Evolutionary conservation across 2,797 vertebrate species (phyloP).

Genomic region (Acanthurus lineatus): DNA sequence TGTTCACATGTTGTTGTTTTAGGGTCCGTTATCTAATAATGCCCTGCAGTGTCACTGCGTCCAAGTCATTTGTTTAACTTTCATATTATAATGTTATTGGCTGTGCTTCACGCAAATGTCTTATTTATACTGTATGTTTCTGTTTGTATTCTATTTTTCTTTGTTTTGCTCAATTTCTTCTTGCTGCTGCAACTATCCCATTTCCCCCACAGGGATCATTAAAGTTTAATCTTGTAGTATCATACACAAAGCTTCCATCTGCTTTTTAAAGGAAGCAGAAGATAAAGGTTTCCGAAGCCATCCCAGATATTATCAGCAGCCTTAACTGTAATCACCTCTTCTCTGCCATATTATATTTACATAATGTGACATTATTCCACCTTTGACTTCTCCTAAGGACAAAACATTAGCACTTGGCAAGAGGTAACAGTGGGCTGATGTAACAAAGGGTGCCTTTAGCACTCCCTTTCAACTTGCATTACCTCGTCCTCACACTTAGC

Average conservation of each 20-base stretch:
- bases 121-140: conserved; percentile 34
- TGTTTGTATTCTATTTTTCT: conserved; percentile 33
- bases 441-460: conserved; percentile 62
- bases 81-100: background rate
- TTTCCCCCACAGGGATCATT: conserved; percentile 70
- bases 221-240: conserved; percentile 74
- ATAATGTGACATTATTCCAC: conserved; percentile 74
- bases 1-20: background rate
- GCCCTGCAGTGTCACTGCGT: background rate
- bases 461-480: conserved; percentile 56
- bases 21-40: background rate
- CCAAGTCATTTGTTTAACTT: conserved; percentile 18
- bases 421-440: conserved; percentile 46
- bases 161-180: conserved; percentile 44
- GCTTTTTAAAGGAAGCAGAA: conserved; percentile 60
- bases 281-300: conserved; percentile 67
- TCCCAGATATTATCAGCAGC: conserved; percentile 58
- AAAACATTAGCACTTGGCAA: conserved; percentile 63
- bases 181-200: conserved; percentile 51
- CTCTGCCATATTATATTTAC: conserved; percentile 73
- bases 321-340: conserved; percentile 66
- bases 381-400: conserved; percentile 72
- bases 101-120: conserved; percentile 20
- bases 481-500: conserved; percentile 43
- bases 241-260: conserved; percentile 65